Base-by-base conservation (phyloP, 2,888 invertebrate genomes). In the Adelphocoris suturalis region DNA sequence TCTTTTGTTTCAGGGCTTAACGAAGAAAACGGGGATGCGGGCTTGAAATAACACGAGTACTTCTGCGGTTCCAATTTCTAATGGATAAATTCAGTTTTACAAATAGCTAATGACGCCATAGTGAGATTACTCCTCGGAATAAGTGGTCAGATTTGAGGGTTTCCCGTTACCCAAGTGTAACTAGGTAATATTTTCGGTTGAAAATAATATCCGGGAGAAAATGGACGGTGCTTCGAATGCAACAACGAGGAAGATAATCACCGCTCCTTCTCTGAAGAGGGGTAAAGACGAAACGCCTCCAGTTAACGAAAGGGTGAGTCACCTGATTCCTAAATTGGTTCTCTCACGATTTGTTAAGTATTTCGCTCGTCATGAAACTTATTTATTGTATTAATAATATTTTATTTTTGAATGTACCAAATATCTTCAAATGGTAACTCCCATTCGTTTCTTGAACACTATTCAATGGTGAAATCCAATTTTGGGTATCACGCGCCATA, bases 231-330 rank as follows among this genome's bases (percentile, higher is more conserved):
- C 82, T 61, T 23, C 61, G 7, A 89, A 84, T 84, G 57, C 23
- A 16, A 82, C 57, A 19, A 57, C 82, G 48, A 89, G 91, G 28
- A 96, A 96, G 93, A 95, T 97, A 82, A 95, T 97, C 91, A 95
- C 97, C 91, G 96, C 96, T 92, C 97, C 97, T 46, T 96, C 95
- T 55, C 94, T 97, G 92, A 97, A 97, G 93, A 95, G 97, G 93
- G 97, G 97, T 92, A 96, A 96, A 93, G 95, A 95, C 93, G 97
- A 97, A 93, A 96, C 96, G 92, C 95, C 91, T 27, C 90, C 91
- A 57, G 86, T 91, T 61, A 90, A 89, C 27, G 90, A 91, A 89
- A 91, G 90, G 89, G 91, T 90, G 90, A 89, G 90, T 78, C 14
- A 19, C 19, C 13, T 80, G 13, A 75, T 81, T 2, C 19, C 27